These are phyloP conservation scores for Ditula angustiorana DNA, from an alignment of 2,888 invertebrate genomes.

Conservation along the genomic window DNA sequence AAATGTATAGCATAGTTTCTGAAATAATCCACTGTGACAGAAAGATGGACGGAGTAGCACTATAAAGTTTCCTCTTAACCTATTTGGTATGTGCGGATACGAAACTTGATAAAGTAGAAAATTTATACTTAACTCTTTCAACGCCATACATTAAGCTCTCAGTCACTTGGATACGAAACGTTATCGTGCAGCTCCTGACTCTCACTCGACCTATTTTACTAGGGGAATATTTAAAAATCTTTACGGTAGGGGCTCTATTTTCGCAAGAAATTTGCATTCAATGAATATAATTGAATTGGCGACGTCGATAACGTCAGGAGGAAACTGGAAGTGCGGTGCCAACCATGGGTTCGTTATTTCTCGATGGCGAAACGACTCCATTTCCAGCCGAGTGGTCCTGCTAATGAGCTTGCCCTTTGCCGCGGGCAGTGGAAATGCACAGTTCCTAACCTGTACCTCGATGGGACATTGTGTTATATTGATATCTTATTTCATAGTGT, in stretches of 20 bases:
- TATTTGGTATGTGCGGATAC: no score
- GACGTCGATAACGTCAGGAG: conserved; percentile 46
- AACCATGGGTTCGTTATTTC: conserved; percentile 38
- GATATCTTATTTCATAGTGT: background rate
- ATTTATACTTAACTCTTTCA: conserved; percentile 4
- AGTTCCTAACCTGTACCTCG: no score
- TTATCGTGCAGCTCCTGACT: conserved; percentile 10
- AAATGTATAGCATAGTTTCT: no score
- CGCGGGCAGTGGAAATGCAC: background rate
- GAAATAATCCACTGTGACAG: no score
- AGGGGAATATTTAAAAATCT: conserved; percentile 35
- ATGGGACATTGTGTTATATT: no score
- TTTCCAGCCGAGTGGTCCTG: conserved; percentile 8
- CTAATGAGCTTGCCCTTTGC: conserved; percentile 26
- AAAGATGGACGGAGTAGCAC: no score
- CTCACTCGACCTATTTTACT: conserved; percentile 32
- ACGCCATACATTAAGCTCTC: conserved; percentile 1
- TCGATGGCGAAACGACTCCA: conserved; percentile 19
- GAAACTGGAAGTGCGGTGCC: conserved; percentile 38
- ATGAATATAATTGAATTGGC: conserved; percentile 56
- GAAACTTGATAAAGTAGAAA: background rate
- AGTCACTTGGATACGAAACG: background rate
- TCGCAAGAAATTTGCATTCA: conserved; percentile 55
- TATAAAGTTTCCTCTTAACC: no score
- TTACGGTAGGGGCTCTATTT: conserved; percentile 45